A percentile compares a stretch with the other conserved stretches of the same genome.
These are phyloP conservation scores for Lemur catta DNA, from an alignment of 2,797 vertebrate species.

Conservation along the genomic window DNA sequence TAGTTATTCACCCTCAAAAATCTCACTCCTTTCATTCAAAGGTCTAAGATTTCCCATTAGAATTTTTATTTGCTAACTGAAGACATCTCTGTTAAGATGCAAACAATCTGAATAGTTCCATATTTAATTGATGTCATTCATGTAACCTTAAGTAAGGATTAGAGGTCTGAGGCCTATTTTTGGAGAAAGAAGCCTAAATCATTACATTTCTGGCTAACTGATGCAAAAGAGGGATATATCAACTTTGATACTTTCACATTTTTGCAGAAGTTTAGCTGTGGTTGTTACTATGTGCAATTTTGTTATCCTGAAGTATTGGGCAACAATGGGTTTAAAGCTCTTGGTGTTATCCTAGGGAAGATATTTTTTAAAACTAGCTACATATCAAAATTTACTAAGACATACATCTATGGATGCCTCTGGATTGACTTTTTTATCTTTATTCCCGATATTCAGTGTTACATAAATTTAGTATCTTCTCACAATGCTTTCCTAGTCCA, in stretches of 20 bases:
- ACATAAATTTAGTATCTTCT: not conserved
- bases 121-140: not conserved
- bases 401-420: not conserved
- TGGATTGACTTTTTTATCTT: not conserved
- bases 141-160: not conserved
- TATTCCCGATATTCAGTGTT: not conserved
- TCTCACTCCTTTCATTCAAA: not conserved
- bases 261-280: not conserved
- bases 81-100: not conserved
- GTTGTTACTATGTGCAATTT: not conserved
- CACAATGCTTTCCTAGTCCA: not conserved
- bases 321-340: not conserved
- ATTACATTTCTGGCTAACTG: not conserved
- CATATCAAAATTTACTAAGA: not conserved
- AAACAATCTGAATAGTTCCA: not conserved
- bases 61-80: not conserved
- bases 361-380: not conserved
- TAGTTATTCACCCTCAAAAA: not conserved
- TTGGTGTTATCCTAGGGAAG: not conserved
- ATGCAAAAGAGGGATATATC: not conserved
- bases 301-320: not conserved
- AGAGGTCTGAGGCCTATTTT: not conserved
- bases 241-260: not conserved
- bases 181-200: not conserved
- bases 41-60: not conserved